Percentiles rank a stretch among this genome's conserved stretches.
These are phyloP conservation scores for Lepidotrigona ventralis DNA, from an alignment of 1,140 invertebrate genomes.

Conservation along the genomic window DNA sequence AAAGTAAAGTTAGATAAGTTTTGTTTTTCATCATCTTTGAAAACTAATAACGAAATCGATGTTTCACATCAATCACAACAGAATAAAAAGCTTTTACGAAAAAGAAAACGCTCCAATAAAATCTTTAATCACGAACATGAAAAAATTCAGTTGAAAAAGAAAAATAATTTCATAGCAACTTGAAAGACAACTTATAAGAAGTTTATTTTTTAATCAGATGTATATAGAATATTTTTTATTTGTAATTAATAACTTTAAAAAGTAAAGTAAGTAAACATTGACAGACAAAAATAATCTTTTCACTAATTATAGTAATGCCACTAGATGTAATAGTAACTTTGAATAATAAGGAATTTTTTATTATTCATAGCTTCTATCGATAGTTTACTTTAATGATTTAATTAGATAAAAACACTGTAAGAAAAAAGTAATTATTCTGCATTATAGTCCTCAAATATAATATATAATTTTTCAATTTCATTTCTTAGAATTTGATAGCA, in stretches of 20 bases:
- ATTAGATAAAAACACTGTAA: background rate
- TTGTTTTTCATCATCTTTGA: constrained; percentile 70
- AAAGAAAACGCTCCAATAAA: constrained; percentile 81
- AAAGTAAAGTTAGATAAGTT: background rate
- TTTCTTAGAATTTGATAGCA: background rate
- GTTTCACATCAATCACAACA: constrained; percentile 48
- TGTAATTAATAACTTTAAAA: constrained; percentile 10
- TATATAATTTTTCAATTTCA: background rate
- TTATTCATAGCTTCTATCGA: background rate
- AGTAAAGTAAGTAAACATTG: background rate
- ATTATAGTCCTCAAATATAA: background rate
- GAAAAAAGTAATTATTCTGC: background rate
- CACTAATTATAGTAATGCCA: too few species aligned
- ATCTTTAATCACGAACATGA: constrained; percentile 72
- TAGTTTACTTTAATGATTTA: background rate
- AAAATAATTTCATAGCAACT: constrained; percentile 70
- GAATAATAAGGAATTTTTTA: background rate
- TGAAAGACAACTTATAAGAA: constrained; percentile 42
- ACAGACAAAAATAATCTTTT: background rate
- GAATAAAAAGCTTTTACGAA: constrained; percentile 81
- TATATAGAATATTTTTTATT: constrained; percentile 20
- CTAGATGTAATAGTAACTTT: background rate
- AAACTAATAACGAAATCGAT: constrained; percentile 82
- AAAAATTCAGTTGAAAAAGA: constrained; percentile 71
- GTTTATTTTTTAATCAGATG: constrained; percentile 24